Conservation (phyloP, 1,140 invertebrate species). For the Drosophila bipectinata region DNA sequence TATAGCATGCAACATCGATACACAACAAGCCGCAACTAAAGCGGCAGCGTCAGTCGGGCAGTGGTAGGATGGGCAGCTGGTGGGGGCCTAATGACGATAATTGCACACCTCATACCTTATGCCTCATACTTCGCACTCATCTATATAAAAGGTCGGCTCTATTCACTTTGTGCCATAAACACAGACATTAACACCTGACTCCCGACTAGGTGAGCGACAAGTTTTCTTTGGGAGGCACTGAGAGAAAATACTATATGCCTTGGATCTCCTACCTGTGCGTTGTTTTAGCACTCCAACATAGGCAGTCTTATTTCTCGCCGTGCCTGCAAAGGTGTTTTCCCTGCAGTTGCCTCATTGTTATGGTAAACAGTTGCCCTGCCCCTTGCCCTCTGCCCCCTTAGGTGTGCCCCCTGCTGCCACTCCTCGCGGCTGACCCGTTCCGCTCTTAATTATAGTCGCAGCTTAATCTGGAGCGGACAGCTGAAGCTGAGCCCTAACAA, state of each 20-base stretch:
- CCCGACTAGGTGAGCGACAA: slow-evolving; percentile 33
- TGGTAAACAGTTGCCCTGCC: slow-evolving; percentile 69
- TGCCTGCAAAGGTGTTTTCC: slow-evolving; percentile 71
- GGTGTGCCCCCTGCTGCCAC: slow-evolving; percentile 21
- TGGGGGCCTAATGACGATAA: slow-evolving; percentile 72
- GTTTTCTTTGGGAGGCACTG: slow-evolving; percentile 17
- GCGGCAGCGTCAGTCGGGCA: slow-evolving; percentile 58
- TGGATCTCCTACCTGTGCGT: neutral
- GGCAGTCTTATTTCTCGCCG: neutral
- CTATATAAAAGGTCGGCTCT: slow-evolving; percentile 42
- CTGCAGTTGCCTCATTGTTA: slow-evolving; percentile 63
- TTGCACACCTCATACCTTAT: slow-evolving; percentile 53
- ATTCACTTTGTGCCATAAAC: slow-evolving; percentile 68
- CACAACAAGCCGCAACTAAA: slow-evolving; percentile 82
- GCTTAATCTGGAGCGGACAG: slow-evolving; percentile 78
- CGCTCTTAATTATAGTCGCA: slow-evolving; percentile 73
- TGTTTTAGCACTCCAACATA: neutral
- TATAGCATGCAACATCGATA: slow-evolving; percentile 80
- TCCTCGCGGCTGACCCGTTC: slow-evolving; percentile 7
- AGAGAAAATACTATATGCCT: neutral
- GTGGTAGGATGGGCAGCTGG: slow-evolving; percentile 10
- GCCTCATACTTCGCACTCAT: neutral
- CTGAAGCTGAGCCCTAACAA: slow-evolving; percentile 58
- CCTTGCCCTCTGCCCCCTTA: slow-evolving; percentile 4
- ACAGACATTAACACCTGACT: slow-evolving; percentile 81